Conservation (phyloP, 2,113 vertebrate species). For the Nothocercus julius region DNA sequence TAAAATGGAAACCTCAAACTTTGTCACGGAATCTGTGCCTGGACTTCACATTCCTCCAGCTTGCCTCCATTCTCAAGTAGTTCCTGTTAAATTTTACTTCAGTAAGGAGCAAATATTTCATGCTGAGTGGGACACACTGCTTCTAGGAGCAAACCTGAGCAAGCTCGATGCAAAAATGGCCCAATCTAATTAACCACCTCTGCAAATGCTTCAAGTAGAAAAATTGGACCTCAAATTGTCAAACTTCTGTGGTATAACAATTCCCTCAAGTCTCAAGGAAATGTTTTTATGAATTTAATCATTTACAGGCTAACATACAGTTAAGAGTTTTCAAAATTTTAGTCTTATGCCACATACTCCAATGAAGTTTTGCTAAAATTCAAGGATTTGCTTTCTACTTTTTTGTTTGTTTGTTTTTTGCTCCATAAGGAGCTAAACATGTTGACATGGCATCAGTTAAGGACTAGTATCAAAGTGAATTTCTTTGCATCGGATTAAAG, state of each 20-base stretch:
- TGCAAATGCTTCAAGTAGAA: not conserved
- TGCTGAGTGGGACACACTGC: not conserved
- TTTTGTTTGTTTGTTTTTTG: not conserved
- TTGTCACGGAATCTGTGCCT: not conserved
- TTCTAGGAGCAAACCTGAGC: not conserved
- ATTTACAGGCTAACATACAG: not conserved
- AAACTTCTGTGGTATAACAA: not conserved
- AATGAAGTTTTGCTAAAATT: not conserved
- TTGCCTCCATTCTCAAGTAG: not conserved
- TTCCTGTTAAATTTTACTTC: not conserved
- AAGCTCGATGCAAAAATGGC: not conserved
- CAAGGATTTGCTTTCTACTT: not conserved
- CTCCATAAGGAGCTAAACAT: not conserved
- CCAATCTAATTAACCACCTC: not conserved
- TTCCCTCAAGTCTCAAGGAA: not conserved
- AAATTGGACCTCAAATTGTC: not conserved
- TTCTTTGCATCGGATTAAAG: not conserved
- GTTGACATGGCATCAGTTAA: not conserved
- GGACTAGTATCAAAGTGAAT: not conserved
- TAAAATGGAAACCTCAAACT: not conserved
- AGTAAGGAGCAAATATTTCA: not conserved
- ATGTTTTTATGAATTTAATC: not conserved
- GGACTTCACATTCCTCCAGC: not conserved
- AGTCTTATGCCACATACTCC: not conserved
- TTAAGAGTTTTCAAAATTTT: not conserved